A percentile compares a stretch with the other conserved stretches of the same genome.
Evolutionary conservation across 2,113 vertebrate genomes (phyloP).

Genomic region (Chionis minor): DNA sequence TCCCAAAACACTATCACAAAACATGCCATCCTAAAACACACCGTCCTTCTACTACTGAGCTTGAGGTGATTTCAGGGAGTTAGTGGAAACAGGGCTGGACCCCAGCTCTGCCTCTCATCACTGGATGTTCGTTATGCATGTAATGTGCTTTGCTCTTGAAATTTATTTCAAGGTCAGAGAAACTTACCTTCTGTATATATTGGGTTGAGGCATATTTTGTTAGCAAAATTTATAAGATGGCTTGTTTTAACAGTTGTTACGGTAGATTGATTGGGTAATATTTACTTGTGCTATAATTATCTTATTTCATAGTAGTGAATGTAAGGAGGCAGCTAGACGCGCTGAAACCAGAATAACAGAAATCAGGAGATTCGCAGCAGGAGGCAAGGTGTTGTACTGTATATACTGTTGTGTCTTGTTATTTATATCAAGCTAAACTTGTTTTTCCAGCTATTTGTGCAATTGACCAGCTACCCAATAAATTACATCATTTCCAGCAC

Average conservation of each 20-base stretch:
- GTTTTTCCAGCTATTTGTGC: conserved; percentile 55
- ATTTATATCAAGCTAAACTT: conserved; percentile 57
- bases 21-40: background rate
- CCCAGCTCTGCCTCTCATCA: background rate
- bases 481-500: conserved; percentile 52
- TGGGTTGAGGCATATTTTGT: conserved; percentile 35
- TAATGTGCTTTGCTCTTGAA: conserved; percentile 3
- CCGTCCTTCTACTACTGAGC: background rate
- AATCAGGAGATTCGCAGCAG: conserved; percentile 25
- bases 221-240: conserved; percentile 53
- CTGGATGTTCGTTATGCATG: background rate
- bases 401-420: conserved; percentile 27
- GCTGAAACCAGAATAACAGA: conserved; percentile 43
- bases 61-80: background rate
- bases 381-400: conserved; percentile 13
- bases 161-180: conserved; percentile 41
- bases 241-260: conserved; percentile 65
- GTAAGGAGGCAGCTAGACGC: background rate
- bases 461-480: conserved; percentile 42
- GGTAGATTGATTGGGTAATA: conserved; percentile 40
- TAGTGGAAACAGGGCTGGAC: background rate
- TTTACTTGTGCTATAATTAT: conserved; percentile 63
- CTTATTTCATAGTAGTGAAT: conserved; percentile 37
- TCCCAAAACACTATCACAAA: too few species aligned
- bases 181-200: background rate